A percentile compares a stretch with the other conserved stretches of the same genome.
Conservation (phyloP, 1,140 invertebrate species). For the Drosophila quadrilineata region DNA sequence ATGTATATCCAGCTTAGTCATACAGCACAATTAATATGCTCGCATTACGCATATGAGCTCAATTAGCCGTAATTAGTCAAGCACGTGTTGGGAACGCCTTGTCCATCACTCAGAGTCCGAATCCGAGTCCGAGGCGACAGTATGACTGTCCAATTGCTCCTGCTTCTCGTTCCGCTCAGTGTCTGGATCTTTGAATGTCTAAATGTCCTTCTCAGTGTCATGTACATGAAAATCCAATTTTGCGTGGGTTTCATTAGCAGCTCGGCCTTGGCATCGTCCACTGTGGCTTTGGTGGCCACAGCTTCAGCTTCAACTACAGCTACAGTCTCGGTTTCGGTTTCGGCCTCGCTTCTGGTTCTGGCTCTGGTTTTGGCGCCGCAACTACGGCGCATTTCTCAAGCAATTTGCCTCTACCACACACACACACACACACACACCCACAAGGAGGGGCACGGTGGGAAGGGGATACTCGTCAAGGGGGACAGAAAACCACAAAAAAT, state of each 20-base stretch:
- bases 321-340: neutral
- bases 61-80: constrained; percentile 74
- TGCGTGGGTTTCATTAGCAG: constrained; percentile 72
- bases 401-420: constrained; percentile 52
- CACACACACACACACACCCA: no score
- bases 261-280: constrained; percentile 22
- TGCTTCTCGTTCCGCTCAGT: no score
- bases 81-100: constrained; percentile 63
- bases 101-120: constrained; percentile 58
- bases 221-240: constrained; percentile 79
- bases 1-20: constrained; percentile 40
- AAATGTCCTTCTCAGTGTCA: constrained; percentile 39
- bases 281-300: constrained; percentile 13
- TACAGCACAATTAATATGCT: constrained; percentile 67
- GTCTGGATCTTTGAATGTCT: constrained; percentile 5
- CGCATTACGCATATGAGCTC: constrained; percentile 67
- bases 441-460: no score
- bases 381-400: constrained; percentile 48
- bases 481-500: constrained; percentile 75
- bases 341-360: neutral
- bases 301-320: neutral
- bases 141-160: constrained; percentile 8
- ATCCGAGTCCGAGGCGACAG: no score
- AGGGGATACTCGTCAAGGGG: no score
- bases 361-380: neutral